Evolutionary conservation across 2,113 vertebrate genomes (phyloP), one percentile per base, ranked within the genome.

Genomic region (Solea senegalensis): DNA sequence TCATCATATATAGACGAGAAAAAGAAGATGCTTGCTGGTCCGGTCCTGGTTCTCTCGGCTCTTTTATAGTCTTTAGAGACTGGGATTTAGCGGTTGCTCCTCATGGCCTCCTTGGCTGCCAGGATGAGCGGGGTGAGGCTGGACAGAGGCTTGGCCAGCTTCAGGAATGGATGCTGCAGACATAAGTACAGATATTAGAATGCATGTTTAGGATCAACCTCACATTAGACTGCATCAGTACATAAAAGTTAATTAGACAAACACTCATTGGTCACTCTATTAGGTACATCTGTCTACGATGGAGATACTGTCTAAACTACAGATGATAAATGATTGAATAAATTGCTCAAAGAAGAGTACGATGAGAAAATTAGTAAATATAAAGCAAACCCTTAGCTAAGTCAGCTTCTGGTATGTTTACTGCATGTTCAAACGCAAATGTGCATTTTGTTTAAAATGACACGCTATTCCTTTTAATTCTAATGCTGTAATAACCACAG

Each of bases 81-180:
- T 6, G 55, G 52, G 69, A 14, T 28, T 77, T 90, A 92, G 65
- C 90, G 92, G 84, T 88, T 94, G 88, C 89, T 91, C 81, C 64
- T 93, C 92, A 93, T 93, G 67, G 93, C 92, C 75, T 94, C 93
- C 76, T 93, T 94, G 74, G 93, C 90, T 16, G 93, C 93, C 69
- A 94, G 85, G 81, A 94, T 94, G 83, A 94, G 92, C 0, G 93
- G 93, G 13, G 92, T 93, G 78, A 94, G 92, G 68, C 92, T 94
- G 86, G 93, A 93, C 44, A 94, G 87, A 74, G 93, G 93, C 67
- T 94, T 94, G 12, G 93, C 92, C 72, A 91, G 21, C 82, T 91
- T 93, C 80, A 94, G 86, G 91, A 94, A 94, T 5, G 92, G 90
- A 70, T 94, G 92, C 93, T 93, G 8, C 45, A 60, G 40, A 63